Percentiles rank a stretch among this genome's conserved stretches.
phyloP scores from a whole-genome alignment of 2,113 vertebrate genomes.

The Cisticola juncidis region DNA sequence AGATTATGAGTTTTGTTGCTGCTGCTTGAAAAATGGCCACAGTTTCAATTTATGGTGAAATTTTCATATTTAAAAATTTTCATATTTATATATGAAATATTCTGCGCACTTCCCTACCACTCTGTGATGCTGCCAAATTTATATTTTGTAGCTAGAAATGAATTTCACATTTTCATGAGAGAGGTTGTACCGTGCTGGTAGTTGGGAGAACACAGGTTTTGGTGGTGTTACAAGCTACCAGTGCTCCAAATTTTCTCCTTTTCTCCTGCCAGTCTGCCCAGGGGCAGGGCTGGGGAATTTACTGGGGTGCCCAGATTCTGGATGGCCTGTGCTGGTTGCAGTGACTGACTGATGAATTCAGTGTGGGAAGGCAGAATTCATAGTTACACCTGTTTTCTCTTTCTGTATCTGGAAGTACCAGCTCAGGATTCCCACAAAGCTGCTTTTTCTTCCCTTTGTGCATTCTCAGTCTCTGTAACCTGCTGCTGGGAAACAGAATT shows the following conservation, averaged over 20 bases:
- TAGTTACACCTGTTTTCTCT: not conserved
- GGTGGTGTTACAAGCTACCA: not conserved
- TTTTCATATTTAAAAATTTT: too few relatives aligned
- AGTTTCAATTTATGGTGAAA: not conserved
- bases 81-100: too few relatives aligned
- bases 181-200: fast-evolving
- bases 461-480: not conserved
- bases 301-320: not conserved
- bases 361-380: not conserved
- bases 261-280: not conserved
- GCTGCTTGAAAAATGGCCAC: not conserved
- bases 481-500: slow-evolving; percentile 12
- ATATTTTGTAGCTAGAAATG: not conserved
- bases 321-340: not conserved
- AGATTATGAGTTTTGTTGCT: not conserved
- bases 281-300: not conserved
- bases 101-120: not conserved
- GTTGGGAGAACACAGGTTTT: not conserved
- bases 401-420: not conserved
- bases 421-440: not conserved
- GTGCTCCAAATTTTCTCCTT: not conserved
- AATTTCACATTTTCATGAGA: not conserved
- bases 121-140: not conserved
- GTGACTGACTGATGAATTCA: not conserved
- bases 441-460: not conserved